Conservation (phyloP, 1,140 invertebrate species). For the Heliconius nattereri region DNA sequence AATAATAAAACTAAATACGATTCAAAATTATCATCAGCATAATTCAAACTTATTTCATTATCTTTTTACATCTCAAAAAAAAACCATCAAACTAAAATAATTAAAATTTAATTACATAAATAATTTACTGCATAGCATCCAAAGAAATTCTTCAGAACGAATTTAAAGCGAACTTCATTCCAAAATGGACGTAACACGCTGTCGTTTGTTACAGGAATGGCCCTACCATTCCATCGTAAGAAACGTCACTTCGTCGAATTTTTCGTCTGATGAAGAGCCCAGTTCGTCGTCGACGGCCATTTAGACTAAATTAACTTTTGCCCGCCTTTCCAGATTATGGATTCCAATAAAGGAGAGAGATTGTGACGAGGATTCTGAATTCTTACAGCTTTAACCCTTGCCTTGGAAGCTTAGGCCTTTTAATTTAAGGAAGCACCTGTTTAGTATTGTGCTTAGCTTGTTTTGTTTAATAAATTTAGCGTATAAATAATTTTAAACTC, state of each 20-base stretch:
- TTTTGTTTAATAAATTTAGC: background rate
- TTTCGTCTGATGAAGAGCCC: slow-evolving; percentile 46
- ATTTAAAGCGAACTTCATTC: slow-evolving; percentile 48
- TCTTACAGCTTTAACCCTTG: slow-evolving; percentile 37
- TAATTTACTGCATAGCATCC: background rate
- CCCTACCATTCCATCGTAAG: slow-evolving; percentile 27
- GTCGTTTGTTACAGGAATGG: slow-evolving; percentile 41
- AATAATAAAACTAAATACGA: too few species aligned
- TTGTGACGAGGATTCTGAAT: slow-evolving; percentile 34
- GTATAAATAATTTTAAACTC: too few species aligned
- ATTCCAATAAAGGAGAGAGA: slow-evolving; percentile 38
- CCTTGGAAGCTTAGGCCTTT: slow-evolving; percentile 17
- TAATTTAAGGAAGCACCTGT: slow-evolving; percentile 35
- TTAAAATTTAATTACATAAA: background rate
- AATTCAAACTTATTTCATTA: background rate
- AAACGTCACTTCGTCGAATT: slow-evolving; percentile 47
- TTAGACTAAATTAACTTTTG: slow-evolving; percentile 67
- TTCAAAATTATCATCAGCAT: too few species aligned
- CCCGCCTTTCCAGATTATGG: slow-evolving; percentile 40
- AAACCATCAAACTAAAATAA: background rate
- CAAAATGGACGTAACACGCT: slow-evolving; percentile 47
- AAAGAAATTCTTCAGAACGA: slow-evolving; percentile 36
- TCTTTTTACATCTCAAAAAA: background rate
- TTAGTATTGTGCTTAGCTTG: background rate
- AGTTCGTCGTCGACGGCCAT: slow-evolving; percentile 29